These are phyloP conservation scores for Symphodus melops DNA, from an alignment of 2,113 vertebrate species.

Conservation along the genomic window DNA sequence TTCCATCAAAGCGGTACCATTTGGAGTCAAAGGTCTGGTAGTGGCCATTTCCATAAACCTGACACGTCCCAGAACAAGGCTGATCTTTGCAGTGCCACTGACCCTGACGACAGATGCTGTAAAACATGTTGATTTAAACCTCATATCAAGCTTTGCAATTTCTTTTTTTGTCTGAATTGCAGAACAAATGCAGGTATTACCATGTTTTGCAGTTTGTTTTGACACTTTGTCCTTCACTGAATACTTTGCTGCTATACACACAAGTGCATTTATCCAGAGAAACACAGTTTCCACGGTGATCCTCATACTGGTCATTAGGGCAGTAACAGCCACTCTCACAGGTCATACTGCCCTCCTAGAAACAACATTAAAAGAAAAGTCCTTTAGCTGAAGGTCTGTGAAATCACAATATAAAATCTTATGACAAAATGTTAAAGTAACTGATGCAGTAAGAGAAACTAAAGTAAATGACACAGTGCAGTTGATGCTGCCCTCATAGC, in stretches of 20 bases:
- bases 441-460: too few species aligned
- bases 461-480: too few species aligned
- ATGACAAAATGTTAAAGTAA: background rate
- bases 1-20: conserved; percentile 81
- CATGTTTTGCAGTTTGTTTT: conserved; percentile 73
- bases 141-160: background rate
- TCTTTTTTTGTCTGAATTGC: background rate
- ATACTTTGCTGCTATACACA: conserved; percentile 67
- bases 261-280: conserved; percentile 76
- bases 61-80: conserved; percentile 77
- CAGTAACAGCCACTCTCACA: conserved; percentile 81
- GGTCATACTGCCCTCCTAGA: conserved; percentile 42
- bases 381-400: background rate
- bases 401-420: background rate
- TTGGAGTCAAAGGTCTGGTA: conserved; percentile 83
- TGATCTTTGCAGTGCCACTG: conserved; percentile 73
- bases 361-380: background rate
- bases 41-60: conserved; percentile 84
- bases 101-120: conserved; percentile 73
- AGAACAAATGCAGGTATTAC: conserved; percentile 43
- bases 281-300: conserved; percentile 78
- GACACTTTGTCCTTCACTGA: conserved; percentile 66
- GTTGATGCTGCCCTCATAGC: too few species aligned
- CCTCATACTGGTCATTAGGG: conserved; percentile 72
- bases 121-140: background rate